Base-by-base conservation (phyloP, 2,888 invertebrate genomes). In the Beris chalybata region DNA sequence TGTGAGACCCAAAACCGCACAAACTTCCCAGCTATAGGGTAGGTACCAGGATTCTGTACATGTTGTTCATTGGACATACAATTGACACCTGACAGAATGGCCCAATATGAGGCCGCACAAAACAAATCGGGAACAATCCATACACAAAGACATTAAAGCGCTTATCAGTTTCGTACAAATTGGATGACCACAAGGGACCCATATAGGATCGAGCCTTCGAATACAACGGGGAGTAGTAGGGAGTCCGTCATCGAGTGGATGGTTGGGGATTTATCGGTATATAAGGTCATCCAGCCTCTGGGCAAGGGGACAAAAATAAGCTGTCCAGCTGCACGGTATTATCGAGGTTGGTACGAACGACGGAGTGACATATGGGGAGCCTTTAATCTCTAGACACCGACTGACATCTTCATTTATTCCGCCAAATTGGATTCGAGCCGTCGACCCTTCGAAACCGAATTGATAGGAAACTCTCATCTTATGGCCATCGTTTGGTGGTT, bases 121-220 rank as follows among this genome's bases (percentile, higher is more conserved):
- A 59, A 59, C 58, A 59, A 48, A 59, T 59, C 58, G 58, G 15
- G 58, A 22, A 9, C 48, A 47, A 59, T 59, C 47, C 58, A 48
- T 48, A 59, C 32, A 47, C 31, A 12, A 15, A n/a, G 31, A 59
- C 15, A 59, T 59, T 59, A 59, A 59, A 45, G 58, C 47, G 48
- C 58, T 45, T 59, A 59, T 59, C 58, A 59, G 48, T 59, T 30
- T 30, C 31, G 58, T 29, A 59, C 58, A 59, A 59, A 59, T 59
- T 59, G 58, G 58, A 59, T 47, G 45, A 59, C 58, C 58, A 47
- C 48, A 59, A 47, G 56, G 48, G 48, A 31, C n/a, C 47, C n/a
- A 59, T 48, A 57, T 52, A 52, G 52, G 52, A 53, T 12, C 53
- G 31, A 29, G 53, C n/a, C 15, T 11, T 5, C 12, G 3, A 38